phyloP scores from a whole-genome alignment of 2,113 vertebrate species.

The Myotis brandtii region DNA sequence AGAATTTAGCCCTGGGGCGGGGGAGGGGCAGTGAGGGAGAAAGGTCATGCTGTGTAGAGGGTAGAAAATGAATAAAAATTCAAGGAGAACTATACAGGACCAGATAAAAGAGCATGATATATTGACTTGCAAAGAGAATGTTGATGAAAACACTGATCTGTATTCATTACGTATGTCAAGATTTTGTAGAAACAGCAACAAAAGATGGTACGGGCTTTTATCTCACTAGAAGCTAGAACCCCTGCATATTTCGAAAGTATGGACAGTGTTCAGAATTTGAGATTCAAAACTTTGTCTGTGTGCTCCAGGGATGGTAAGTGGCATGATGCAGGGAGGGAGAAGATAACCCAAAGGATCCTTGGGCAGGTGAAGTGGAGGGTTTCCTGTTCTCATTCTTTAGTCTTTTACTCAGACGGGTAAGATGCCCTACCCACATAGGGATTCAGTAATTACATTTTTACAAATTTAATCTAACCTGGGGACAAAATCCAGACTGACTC shows the following conservation, averaged over 20 bases:
- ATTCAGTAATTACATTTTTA: background rate
- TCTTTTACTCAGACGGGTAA: background rate
- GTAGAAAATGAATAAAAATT: background rate
- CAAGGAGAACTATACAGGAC: background rate
- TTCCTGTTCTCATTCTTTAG: background rate
- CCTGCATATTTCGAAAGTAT: background rate
- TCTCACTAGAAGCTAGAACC: background rate
- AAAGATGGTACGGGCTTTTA: background rate
- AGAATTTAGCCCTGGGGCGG: background rate
- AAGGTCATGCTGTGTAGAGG: background rate
- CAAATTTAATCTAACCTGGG: background rate
- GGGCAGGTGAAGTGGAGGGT: background rate
- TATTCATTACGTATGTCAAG: background rate
- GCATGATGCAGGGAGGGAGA: background rate
- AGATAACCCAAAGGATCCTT: background rate
- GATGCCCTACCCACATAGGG: too few species aligned
- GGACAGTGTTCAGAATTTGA: background rate
- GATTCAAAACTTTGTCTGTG: background rate
- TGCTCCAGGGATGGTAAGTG: background rate
- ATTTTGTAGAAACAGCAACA: background rate
- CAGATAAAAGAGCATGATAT: background rate
- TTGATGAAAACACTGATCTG: background rate
- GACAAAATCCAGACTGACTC: background rate
- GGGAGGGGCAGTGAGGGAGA: background rate
- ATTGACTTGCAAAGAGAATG: conserved; percentile 32